A percentile compares a stretch with the other conserved stretches of the same genome.
phyloP scores from a whole-genome alignment of 2,797 vertebrate genomes.

The Girardinus metallicus region DNA sequence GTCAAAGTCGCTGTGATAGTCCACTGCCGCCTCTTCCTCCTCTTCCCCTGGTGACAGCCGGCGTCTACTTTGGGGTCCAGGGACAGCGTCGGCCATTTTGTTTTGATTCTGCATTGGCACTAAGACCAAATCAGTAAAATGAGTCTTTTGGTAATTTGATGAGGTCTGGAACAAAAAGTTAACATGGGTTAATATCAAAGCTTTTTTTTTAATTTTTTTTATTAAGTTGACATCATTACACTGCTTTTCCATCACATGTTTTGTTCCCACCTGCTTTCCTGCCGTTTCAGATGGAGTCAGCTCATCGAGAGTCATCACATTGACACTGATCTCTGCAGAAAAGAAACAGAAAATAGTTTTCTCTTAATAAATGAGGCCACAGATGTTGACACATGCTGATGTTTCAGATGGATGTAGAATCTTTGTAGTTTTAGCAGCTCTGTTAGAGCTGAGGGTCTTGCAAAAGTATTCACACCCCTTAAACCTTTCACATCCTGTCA shows the following conservation, averaged over 20 bases:
- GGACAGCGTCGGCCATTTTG: background rate
- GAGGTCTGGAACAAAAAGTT: background rate
- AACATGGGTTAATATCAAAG: background rate
- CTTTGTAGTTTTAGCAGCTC: background rate
- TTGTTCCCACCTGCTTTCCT: slow-evolving; percentile 57
- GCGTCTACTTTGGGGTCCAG: slow-evolving; percentile 1
- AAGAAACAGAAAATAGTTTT: background rate
- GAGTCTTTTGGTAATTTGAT: background rate
- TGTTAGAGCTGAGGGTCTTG: background rate
- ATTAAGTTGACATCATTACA: background rate
- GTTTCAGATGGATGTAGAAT: background rate
- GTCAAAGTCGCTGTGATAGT: slow-evolving; percentile 74
- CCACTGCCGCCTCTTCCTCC: slow-evolving; percentile 2
- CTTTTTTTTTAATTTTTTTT: background rate
- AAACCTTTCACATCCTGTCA: background rate
- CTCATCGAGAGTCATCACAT: slow-evolving; percentile 88
- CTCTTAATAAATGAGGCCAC: background rate
- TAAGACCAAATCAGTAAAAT: slow-evolving; percentile 10
- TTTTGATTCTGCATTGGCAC: slow-evolving; percentile 23
- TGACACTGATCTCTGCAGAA: slow-evolving; percentile 84
- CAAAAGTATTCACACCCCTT: background rate
- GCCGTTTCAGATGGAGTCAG: slow-evolving; percentile 65
- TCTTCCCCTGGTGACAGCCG: slow-evolving; percentile 12
- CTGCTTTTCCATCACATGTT: background rate
- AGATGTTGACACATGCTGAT: background rate